Conservation (phyloP, 2,888 invertebrate species). For the Dryadula phaetusa region DNA sequence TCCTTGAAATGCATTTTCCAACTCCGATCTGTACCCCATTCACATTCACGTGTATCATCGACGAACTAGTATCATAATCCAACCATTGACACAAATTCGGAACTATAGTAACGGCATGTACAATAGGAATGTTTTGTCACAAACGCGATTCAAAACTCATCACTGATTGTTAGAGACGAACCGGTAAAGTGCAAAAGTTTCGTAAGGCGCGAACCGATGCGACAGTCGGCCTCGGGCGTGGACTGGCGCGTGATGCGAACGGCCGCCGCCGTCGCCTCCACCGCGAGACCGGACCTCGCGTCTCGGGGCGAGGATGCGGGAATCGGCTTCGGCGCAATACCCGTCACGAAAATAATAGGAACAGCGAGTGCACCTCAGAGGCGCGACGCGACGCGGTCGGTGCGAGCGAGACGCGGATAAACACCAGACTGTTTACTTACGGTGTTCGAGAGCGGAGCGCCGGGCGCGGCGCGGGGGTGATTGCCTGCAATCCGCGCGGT, state of each 20-base stretch:
- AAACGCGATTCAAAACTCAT: slow-evolving; percentile 28
- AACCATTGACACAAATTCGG: slow-evolving; percentile 68
- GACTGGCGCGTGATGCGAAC: slow-evolving; percentile 77
- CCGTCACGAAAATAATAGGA: slow-evolving; percentile 85
- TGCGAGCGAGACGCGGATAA: slow-evolving; percentile 84
- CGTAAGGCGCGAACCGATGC: slow-evolving; percentile 74
- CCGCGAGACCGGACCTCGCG: slow-evolving; percentile 83
- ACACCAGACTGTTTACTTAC: slow-evolving; percentile 85
- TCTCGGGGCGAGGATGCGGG: slow-evolving; percentile 84
- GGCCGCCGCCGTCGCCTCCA: slow-evolving; percentile 79
- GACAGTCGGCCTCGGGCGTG: slow-evolving; percentile 80
- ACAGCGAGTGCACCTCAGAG: slow-evolving; percentile 84
- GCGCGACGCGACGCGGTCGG: slow-evolving; percentile 83
- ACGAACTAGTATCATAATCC: slow-evolving; percentile 74
- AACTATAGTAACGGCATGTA: slow-evolving; percentile 40
- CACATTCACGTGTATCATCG: slow-evolving; percentile 81
- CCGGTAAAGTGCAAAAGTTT: slow-evolving; percentile 55
- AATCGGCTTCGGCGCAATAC: slow-evolving; percentile 84
- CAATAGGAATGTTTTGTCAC: slow-evolving; percentile 57
- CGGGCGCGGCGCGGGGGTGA: slow-evolving; percentile 70
- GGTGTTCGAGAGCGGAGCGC: slow-evolving; percentile 79
- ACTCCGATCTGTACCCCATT: slow-evolving; percentile 76
- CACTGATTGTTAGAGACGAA: slow-evolving; percentile 37
- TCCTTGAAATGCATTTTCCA: slow-evolving; percentile 84
- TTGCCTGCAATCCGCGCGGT: slow-evolving; percentile 82